These are phyloP conservation scores for Palloptera scutellata DNA, from an alignment of 2,888 invertebrate species.

Conservation along the genomic window DNA sequence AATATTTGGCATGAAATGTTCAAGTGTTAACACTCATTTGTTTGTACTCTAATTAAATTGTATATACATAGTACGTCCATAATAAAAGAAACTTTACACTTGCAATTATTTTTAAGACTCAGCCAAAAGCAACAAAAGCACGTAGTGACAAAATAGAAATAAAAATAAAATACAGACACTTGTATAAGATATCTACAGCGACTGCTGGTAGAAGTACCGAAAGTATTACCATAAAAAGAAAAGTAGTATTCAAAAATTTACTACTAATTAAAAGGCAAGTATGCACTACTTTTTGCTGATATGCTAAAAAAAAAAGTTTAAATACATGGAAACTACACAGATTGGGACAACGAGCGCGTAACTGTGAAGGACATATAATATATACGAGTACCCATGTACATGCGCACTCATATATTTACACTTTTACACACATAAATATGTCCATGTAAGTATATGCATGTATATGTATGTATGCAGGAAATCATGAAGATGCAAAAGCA, in stretches of 20 bases:
- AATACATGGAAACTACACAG: not conserved
- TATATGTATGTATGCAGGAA: not conserved
- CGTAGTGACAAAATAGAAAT: not conserved
- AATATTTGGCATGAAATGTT: no score
- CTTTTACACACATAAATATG: not conserved
- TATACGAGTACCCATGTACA: not conserved
- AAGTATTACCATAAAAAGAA: no score
- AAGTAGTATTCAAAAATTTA: constrained; percentile 10
- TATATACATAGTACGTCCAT: not conserved
- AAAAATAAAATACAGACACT: not conserved
- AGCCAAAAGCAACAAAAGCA: constrained; percentile 3
- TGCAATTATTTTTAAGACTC: constrained; percentile 23
- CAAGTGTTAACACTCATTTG: constrained; percentile 19
- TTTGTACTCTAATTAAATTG: constrained; percentile 22
- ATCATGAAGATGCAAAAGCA: no score
- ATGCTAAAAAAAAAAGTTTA: not conserved
- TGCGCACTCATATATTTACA: no score
- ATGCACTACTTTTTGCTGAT: constrained; percentile 10
- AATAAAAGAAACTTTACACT: constrained; percentile 14
- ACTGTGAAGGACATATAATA: constrained; percentile 8
- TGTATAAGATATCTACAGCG: not conserved
- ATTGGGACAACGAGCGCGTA: not conserved
- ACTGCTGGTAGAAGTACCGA: no score
- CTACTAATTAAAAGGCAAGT: constrained; percentile 37
- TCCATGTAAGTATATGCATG: not conserved